Base-by-base conservation (phyloP, 2,888 invertebrate species). In the Brachyopa scutellaris region DNA sequence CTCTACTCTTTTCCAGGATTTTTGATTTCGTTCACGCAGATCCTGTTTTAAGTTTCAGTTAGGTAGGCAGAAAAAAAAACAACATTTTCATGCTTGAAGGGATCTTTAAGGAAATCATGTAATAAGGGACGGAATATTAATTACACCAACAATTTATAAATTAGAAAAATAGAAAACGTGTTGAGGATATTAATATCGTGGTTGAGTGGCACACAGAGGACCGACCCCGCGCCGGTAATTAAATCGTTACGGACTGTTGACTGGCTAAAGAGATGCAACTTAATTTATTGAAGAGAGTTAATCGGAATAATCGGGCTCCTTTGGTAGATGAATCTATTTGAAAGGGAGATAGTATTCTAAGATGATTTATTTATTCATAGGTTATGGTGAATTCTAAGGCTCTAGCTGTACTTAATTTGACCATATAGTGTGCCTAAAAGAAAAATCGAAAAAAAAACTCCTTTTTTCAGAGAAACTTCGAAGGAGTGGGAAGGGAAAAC, bases 151-250 rank as follows among this genome's bases (percentile, higher is more conserved):
- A 82, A 82, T 72, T 82, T 82, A 66, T 70, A 59, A 82, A 76
- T 70, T 80, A 77, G 82, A 82, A 82, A 82, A 82, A 82, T 82
- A 64, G 82, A 82, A 77, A 82, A 70, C 82, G 82, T 82, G 82
- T 82, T 82, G 70, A 72, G 77, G 77, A 72, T 82, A 82, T 82
- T 82, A 82, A 82, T 82, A 59, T 72, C 36, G 80, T 36, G 80
- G 62, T 55, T 74, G 74, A 59, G 57, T 36, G 76, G 45, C 19
- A 26, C 33, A 40, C 1, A 15, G 17, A 6, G 33, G 11, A n/a
- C n/a, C n/a, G n/a, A n/a, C n/a, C n/a, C n/a, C n/a, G n/a, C n/a
- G 31, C 33, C 53, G 77, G 77, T 82, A 82, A 82, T 82, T 82
- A 82, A 82, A 82, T 82, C 77, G 57, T 82, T 82, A 77, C 70